Evolutionary conservation across 2,888 invertebrate species (phyloP).

Genomic region (Poecilobothrus nobilitatus): DNA sequence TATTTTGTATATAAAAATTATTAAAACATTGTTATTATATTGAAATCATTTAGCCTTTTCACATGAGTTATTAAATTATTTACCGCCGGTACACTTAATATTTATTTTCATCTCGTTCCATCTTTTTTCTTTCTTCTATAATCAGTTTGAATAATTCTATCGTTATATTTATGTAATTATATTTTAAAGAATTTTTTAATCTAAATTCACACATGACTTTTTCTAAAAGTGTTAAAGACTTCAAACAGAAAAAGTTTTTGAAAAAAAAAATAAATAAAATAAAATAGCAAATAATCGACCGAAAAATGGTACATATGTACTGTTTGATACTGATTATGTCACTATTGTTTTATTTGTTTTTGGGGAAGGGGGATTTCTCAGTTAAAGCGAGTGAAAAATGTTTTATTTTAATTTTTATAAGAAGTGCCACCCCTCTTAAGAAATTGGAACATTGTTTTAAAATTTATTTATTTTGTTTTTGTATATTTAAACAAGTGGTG

Average conservation of each 20-base stretch:
- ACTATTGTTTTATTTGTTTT: no score
- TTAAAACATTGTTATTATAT: not conserved
- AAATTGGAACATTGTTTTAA: slow-evolving; percentile 1
- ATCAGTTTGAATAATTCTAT: not conserved
- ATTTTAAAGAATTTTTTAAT: not conserved
- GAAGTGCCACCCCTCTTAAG: not conserved
- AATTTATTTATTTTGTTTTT: not conserved
- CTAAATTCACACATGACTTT: not conserved
- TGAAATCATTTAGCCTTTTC: not conserved
- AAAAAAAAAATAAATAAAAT: not conserved
- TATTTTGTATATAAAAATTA: no score
- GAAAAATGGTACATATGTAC: not conserved
- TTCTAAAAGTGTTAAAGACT: slow-evolving; percentile 1
- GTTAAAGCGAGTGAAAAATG: no score
- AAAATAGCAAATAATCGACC: not conserved
- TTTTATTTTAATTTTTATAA: no score
- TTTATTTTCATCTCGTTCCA: no score
- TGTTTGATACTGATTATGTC: no score
- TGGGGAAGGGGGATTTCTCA: no score
- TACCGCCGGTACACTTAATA: not conserved
- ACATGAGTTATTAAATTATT: not conserved
- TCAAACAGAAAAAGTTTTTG: not conserved
- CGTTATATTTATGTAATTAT: no score
- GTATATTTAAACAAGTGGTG: no score
- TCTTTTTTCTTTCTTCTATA: no score